phyloP scores from a whole-genome alignment of 2,888 invertebrate species.

The Trimorus sp. region DNA sequence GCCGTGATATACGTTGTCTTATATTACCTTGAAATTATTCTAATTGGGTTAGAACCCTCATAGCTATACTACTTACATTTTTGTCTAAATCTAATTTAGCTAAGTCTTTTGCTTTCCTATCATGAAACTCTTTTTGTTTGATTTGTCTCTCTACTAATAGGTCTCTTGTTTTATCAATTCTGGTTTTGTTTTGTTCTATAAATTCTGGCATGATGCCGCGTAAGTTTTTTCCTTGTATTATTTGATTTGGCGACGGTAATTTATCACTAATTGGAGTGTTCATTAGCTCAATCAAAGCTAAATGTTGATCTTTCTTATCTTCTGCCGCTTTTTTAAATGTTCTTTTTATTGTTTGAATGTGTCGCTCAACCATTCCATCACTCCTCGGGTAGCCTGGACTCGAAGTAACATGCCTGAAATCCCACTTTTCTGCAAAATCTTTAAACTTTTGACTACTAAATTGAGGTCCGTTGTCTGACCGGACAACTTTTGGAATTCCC shows the following conservation, averaged over 20 bases:
- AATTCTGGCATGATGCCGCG: slow-evolving; percentile 37
- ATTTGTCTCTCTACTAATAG: slow-evolving; percentile 24
- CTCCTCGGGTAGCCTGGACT: too few species aligned
- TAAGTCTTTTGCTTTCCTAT: slow-evolving; percentile 39
- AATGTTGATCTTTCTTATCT: slow-evolving; percentile 56
- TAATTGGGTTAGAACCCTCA: too few species aligned
- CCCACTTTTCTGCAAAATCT: slow-evolving; percentile 50
- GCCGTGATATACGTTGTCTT: too few species aligned
- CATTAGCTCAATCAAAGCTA: slow-evolving; percentile 64
- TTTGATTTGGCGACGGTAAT: slow-evolving; percentile 58
- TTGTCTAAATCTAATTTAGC: slow-evolving; percentile 21
- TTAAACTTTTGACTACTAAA: slow-evolving; percentile 46
- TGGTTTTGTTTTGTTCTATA: background rate
- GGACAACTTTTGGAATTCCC: slow-evolving; percentile 47
- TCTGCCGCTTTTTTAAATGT: slow-evolving; percentile 53
- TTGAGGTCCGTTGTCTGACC: slow-evolving; percentile 62
- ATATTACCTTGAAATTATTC: too few species aligned
- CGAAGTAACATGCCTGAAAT: slow-evolving; percentile 58
- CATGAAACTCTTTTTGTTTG: slow-evolving; percentile 41
- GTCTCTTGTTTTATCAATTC: background rate
- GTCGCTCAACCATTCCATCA: slow-evolving; percentile 64
- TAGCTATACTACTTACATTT: too few species aligned
- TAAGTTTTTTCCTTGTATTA: slow-evolving; percentile 55
- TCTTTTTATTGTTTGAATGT: slow-evolving; percentile 60
- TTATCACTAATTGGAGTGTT: slow-evolving; percentile 63